Evolutionary conservation across 2,113 vertebrate genomes (phyloP).

Genomic region (Ariopsis seemanni): DNA sequence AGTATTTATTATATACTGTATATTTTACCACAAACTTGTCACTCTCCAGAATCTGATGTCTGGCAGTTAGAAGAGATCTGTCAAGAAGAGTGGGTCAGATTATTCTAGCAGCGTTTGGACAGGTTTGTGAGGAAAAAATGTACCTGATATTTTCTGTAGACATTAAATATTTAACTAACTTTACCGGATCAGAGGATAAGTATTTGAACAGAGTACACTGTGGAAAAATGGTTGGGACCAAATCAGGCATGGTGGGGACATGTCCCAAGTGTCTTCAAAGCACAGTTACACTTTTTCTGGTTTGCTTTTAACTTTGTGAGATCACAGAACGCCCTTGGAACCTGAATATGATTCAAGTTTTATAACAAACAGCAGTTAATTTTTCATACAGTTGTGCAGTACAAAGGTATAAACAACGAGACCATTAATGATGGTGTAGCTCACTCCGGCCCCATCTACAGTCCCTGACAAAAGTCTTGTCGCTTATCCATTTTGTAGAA

Average conservation of each 20-base stretch:
- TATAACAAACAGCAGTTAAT: neutral
- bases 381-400: neutral
- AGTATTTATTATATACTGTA: neutral
- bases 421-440: no score
- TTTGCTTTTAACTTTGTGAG: neutral
- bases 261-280: neutral
- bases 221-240: neutral
- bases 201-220: neutral
- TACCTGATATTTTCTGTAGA: neutral
- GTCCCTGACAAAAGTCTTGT: no score
- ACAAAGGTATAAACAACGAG: neutral
- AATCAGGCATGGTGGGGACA: neutral
- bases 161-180: neutral
- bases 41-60: neutral
- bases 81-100: neutral
- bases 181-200: neutral
- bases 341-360: neutral
- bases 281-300: neutral
- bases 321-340: neutral
- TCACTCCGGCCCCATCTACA: no score
- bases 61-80: neutral
- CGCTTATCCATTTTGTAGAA: no score
- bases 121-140: neutral
- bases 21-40: neutral
- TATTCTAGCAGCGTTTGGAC: neutral